phyloP scores from a whole-genome alignment of 2,113 vertebrate genomes.

The Rissa tridactyla region DNA sequence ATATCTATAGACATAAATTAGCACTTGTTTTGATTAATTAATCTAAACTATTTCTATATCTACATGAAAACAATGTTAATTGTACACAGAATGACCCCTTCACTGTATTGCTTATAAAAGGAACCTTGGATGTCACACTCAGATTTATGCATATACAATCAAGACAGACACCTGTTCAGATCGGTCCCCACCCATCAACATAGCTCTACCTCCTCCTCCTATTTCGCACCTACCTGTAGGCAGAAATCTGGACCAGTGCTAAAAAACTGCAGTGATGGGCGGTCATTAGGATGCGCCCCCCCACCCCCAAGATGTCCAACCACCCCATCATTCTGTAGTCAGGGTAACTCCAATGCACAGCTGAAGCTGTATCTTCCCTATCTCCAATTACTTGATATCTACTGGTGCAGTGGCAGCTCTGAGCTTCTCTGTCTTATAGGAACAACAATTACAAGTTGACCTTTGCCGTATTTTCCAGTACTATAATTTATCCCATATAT shows the following conservation, averaged over 20 bases:
- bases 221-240: background rate
- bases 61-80: background rate
- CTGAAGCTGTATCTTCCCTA: background rate
- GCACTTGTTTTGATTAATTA: background rate
- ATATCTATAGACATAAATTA: background rate
- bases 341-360: background rate
- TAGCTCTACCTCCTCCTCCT: background rate
- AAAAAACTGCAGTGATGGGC: background rate
- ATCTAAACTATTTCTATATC: background rate
- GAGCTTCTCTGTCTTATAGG: background rate
- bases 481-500: background rate
- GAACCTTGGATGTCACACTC: background rate
- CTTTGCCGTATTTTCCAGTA: background rate
- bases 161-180: background rate
- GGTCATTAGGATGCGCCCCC: background rate
- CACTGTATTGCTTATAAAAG: background rate
- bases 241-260: background rate
- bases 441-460: background rate
- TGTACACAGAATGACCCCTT: background rate
- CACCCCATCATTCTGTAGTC: background rate
- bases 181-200: background rate
- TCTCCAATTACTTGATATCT: background rate
- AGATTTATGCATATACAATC: accelerated
- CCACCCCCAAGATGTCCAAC: background rate
- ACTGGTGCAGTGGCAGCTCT: background rate